Base-by-base conservation (phyloP, 2,113 vertebrate species). In the Natator depressus region DNA sequence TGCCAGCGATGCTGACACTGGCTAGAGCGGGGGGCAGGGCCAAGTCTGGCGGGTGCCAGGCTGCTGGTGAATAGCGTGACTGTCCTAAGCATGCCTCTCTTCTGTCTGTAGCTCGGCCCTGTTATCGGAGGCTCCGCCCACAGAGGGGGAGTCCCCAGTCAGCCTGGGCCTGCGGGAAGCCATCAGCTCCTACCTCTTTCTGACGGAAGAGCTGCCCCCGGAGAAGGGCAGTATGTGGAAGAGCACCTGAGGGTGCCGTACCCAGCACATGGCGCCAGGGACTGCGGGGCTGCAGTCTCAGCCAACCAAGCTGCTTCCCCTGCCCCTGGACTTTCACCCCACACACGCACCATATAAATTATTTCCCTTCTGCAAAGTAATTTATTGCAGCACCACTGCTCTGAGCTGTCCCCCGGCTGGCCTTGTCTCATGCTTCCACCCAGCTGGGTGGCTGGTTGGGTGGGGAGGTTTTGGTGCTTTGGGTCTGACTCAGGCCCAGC, bases 111-210 rank as follows among this genome's bases (percentile, higher is more conserved):
- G 99, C 90, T 98, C 98, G 1, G 87, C 98, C 91, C 94, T 99
- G 55, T 94, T 99, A 49, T 96, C 81, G 0, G 98, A 96, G 85
- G 89, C 96, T 1, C 35, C 95, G 17, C 86, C 95, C 4, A 81
- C 96, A 1, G 97, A 72, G 0, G 98, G 97, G 31, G 96, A 98
- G 1, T 98, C 97, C n/a, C 98, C 98, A 88, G 96, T 99, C 95
- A 99, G 99, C 7, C 98, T 98, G 80, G 99, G 99, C 4, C 98
- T 99, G 88, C 97, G 98, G 84, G 99, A 99, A 80, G 98, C 99
- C 95, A 98, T 99, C 92, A 98, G 92, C 97, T 99, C 99, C 81
- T 99, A 99, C 94, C 97, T 99, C 89, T 98, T 98, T 53, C 97
- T 99, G 97, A 98, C 99, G 0, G 98, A 98, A 2, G 97, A 97